Base-by-base conservation (phyloP, 2,113 vertebrate genomes). In the Daubentonia madagascariensis region DNA sequence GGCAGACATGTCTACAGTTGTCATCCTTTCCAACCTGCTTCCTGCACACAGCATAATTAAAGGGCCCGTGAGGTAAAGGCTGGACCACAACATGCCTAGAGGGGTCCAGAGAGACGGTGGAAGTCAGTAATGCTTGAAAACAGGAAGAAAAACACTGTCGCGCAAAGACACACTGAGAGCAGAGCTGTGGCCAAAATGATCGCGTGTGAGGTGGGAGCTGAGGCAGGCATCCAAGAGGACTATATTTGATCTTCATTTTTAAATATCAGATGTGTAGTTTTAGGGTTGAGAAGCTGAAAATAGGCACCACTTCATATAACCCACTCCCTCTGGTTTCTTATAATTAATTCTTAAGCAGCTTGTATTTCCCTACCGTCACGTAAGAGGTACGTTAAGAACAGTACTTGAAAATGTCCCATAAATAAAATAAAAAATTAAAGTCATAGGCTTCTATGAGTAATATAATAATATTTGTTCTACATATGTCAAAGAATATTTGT, bases 321-420 rank as follows among this genome's bases (percentile, higher is more conserved):
- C 61, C 22, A 61, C 75, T 93, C 84, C 68, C 92, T 89, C 63
- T 89, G 67, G 73, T 92, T 96, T 91, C 72, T 97, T 95, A 70
- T 48, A 93, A 89, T 97, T 95, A 92, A 95, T 96, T 96, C 76
- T 94, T 90, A 92, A 96, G 88, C 59, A 97, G 85, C 37, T 95
- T 79, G 72, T 94, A 87, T 98, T 96, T 98, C 45, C 67, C 76
- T 85, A 86, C n/a, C 11, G 23, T 76, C 18, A 9, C 37, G 43
- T 40, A 88, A 87, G 63, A 90, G 93, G 85, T 85, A 72, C 54
- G 61, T 95, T 95, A 92, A 84, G 86, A 95, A 94, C 67, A 93
- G 45, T 90, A 91, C 23, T 97, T 96, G 79, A 92, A 94, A 95
- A 96, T 89, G 57, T 40, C 48, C 86, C 67, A 94, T 68, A 94